These are phyloP conservation scores for Xestia xanthographa DNA, from an alignment of 2,888 invertebrate species.

Conservation along the genomic window DNA sequence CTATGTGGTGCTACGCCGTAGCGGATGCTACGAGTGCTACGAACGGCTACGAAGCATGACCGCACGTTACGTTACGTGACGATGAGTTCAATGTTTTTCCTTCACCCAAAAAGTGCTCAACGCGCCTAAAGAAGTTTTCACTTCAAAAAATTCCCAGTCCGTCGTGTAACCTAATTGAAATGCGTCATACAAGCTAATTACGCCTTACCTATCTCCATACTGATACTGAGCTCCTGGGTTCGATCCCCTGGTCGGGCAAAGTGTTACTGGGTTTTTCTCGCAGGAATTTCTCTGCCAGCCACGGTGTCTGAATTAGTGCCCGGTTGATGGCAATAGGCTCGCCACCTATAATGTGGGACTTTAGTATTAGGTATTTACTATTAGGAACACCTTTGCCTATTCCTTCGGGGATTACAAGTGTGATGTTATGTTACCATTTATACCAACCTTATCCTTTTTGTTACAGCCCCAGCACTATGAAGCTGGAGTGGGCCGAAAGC, in stretches of 20 bases:
- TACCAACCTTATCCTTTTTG: neutral
- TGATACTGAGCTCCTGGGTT: too few species aligned
- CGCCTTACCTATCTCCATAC: too few species aligned
- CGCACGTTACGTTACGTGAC: too few species aligned
- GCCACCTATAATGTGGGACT: too few species aligned
- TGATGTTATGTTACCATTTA: neutral
- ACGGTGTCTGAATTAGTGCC: neutral
- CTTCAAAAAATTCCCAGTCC: neutral
- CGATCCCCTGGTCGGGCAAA: neutral
- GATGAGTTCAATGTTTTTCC: too few species aligned
- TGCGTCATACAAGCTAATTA: neutral
- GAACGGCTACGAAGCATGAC: too few species aligned
- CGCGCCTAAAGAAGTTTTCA: too few species aligned
- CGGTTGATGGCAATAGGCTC: neutral
- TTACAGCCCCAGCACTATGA: constrained; percentile 90
- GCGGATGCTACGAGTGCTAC: too few species aligned
- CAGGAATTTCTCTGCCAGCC: too few species aligned
- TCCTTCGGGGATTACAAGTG: neutral
- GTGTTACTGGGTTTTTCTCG: neutral
- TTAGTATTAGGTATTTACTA: too few species aligned
- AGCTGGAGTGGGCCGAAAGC: constrained; percentile 91
- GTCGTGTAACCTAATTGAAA: neutral
- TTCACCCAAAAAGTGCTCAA: too few species aligned
- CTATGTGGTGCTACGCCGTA: too few species aligned
- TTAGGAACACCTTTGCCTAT: neutral